phyloP scores from a whole-genome alignment of 1,140 invertebrate genomes.

The Akabosia matsudoensis region DNA sequence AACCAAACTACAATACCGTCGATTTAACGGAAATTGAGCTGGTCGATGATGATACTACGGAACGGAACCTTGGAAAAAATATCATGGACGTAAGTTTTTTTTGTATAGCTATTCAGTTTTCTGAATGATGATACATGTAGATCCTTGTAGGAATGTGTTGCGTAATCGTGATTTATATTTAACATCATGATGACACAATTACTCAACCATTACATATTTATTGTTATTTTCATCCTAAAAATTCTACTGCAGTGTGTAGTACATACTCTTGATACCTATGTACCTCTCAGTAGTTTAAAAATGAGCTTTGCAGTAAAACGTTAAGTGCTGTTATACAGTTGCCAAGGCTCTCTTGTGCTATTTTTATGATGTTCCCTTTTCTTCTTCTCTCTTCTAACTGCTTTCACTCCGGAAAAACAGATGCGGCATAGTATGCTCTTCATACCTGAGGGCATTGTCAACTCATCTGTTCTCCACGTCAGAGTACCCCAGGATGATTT shows the following conservation, averaged over 20 bases:
- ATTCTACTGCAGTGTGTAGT: too few relatives aligned
- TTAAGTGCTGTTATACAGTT: neutral
- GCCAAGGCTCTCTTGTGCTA: neutral
- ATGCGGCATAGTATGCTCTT: constrained; percentile 81
- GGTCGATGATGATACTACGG: constrained; percentile 69
- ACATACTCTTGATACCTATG: too few relatives aligned
- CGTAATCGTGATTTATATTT: too few relatives aligned
- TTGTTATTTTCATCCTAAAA: too few relatives aligned
- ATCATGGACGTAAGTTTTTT: constrained; percentile 67
- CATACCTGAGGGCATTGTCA: constrained; percentile 13
- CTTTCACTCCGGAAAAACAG: constrained; percentile 53
- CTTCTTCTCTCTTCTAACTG: neutral
- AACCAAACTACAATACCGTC: constrained; percentile 87
- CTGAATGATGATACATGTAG: too few relatives aligned
- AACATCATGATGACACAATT: too few relatives aligned
- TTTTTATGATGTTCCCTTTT: neutral
- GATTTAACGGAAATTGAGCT: constrained; percentile 92
- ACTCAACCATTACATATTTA: too few relatives aligned
- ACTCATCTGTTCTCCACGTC: constrained; percentile 59
- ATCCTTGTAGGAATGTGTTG: too few relatives aligned
- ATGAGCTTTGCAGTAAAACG: too few relatives aligned
- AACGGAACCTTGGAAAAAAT: constrained; percentile 65
- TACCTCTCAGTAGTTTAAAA: too few relatives aligned
- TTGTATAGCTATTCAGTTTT: too few relatives aligned
- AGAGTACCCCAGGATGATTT: constrained; percentile 86